Evolutionary conservation across 1,140 invertebrate genomes (phyloP).

Genomic region (Drosophila ficusphila): DNA sequence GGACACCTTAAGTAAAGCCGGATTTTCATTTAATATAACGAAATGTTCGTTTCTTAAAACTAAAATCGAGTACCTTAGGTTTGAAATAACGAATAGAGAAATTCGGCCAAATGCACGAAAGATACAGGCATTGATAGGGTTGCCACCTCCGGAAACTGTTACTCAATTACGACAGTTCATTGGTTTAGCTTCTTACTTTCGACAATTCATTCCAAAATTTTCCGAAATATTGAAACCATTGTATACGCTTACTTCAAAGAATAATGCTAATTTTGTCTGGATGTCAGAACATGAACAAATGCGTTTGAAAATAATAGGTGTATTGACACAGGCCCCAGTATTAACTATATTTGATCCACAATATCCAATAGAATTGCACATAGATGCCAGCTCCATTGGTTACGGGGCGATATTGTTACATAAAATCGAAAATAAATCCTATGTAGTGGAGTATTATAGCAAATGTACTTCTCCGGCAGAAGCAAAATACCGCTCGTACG

Average conservation of each 20-base stretch:
- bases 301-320: not conserved
- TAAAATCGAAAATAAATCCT: not conserved
- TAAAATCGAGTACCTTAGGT: no score
- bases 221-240: not conserved
- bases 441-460: conserved; percentile 17
- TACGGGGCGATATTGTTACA: conserved; percentile 18
- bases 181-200: not conserved
- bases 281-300: not conserved
- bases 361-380: conserved; percentile 8
- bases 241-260: not conserved
- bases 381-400: conserved; percentile 4
- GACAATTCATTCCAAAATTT: not conserved
- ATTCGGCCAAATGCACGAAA: no score
- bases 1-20: no score
- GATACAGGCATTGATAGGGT: not conserved
- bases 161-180: not conserved
- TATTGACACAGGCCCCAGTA: not conserved
- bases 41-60: no score
- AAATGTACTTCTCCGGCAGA: conserved; percentile 11
- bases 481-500: conserved; percentile 28
- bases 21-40: no score
- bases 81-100: no score
- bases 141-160: not conserved
- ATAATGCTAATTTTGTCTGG: not conserved
- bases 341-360: conserved; percentile 22